Evolutionary conservation across 1,140 invertebrate genomes (phyloP).

Genomic region (Pollicipes pollicipes): DNA sequence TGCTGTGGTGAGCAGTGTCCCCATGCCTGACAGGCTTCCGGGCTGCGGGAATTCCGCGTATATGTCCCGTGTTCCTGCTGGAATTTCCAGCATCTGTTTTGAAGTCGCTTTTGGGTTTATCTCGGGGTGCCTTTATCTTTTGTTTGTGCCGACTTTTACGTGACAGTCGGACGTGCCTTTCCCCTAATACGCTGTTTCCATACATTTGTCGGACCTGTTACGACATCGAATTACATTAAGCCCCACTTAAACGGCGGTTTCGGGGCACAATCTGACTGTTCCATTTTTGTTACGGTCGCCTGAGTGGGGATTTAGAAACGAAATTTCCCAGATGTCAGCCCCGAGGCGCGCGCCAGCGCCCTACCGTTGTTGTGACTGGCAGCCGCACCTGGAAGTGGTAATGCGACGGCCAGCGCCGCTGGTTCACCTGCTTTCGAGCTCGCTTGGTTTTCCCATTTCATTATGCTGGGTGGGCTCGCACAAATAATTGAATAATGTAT

Average conservation of each 20-base stretch:
- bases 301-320: background rate
- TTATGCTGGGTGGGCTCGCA: background rate
- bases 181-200: background rate
- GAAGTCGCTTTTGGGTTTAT: background rate
- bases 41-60: background rate
- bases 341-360: too few species aligned
- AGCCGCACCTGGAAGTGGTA: background rate
- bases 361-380: background rate
- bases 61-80: background rate
- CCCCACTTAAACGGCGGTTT: background rate
- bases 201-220: background rate
- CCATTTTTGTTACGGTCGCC: background rate
- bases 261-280: background rate
- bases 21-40: too few species aligned
- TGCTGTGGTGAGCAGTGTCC: too few species aligned
- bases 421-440: background rate
- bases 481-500: background rate
- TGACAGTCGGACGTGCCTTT: background rate
- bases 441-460: background rate
- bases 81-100: background rate
- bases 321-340: background rate
- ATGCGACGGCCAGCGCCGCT: background rate
- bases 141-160: background rate
- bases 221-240: slow-evolving; percentile 1
- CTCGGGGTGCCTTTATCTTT: background rate